Evolutionary conservation across 2,888 invertebrate species (phyloP).

Genomic region (Gortyna flavago): DNA sequence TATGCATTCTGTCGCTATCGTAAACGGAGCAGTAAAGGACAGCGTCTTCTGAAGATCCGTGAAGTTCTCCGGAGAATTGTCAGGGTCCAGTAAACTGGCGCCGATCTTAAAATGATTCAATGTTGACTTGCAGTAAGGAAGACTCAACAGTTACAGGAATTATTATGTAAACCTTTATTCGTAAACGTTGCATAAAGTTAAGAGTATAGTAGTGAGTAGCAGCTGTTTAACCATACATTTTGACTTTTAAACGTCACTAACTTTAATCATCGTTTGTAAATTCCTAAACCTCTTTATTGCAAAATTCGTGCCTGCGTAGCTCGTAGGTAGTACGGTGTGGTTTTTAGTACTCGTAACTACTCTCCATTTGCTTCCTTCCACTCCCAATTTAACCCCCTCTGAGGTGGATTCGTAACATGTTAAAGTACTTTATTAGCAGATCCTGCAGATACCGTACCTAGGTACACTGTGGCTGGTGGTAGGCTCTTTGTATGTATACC

Average conservation of each 20-base stretch:
- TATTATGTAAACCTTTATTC: neutral
- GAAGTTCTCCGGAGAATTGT: slow-evolving; percentile 82
- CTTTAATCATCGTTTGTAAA: too few species aligned
- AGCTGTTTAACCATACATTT: too few species aligned
- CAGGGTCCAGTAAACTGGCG: slow-evolving; percentile 83
- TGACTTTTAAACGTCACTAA: too few species aligned
- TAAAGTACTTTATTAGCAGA: neutral
- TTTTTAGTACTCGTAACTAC: too few species aligned
- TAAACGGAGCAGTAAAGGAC: slow-evolving; percentile 71
- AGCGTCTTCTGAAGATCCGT: slow-evolving; percentile 77
- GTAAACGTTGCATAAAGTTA: too few species aligned
- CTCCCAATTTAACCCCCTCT: neutral
- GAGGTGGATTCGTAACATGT: neutral
- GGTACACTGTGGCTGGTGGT: too few species aligned
- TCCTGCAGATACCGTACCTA: neutral
- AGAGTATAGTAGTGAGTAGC: too few species aligned
- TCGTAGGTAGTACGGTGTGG: too few species aligned
- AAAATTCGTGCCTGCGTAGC: too few species aligned
- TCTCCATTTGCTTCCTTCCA: too few species aligned
- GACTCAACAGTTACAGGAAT: neutral
- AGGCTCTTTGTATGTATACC: too few species aligned
- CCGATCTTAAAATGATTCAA: slow-evolving; percentile 75
- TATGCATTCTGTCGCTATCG: slow-evolving; percentile 76
- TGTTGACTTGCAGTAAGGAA: neutral
- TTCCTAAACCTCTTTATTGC: too few species aligned